These are phyloP conservation scores for Psettodes erumei DNA, from an alignment of 2,113 vertebrate genomes.

Conservation along the genomic window DNA sequence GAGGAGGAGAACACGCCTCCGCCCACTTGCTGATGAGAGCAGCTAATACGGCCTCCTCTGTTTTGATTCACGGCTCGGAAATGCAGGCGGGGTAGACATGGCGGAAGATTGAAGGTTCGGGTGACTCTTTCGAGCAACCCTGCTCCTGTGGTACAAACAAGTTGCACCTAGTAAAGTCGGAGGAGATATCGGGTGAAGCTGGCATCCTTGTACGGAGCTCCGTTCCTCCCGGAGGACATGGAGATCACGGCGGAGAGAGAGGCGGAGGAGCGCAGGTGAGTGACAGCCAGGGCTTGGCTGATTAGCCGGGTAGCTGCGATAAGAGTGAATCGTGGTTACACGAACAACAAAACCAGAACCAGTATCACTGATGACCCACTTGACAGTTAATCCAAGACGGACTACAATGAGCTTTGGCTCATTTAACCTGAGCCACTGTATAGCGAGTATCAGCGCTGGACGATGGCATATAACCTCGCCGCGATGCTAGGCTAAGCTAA, in stretches of 20 bases:
- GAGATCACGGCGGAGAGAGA: slow-evolving; percentile 74
- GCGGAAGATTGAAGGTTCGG: slow-evolving; percentile 34
- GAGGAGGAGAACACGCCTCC: slow-evolving; percentile 21
- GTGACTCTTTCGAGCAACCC: not conserved
- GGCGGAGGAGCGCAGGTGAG: slow-evolving; percentile 78
- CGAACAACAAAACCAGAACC: not conserved
- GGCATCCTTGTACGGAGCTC: slow-evolving; percentile 38
- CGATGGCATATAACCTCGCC: not conserved
- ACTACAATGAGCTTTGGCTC: accelerated
- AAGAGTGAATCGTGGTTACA: not conserved
- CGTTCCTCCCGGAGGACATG: slow-evolving; percentile 67
- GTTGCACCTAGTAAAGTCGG: not conserved
- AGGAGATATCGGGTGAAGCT: slow-evolving; percentile 34
- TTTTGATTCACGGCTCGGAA: slow-evolving; percentile 43
- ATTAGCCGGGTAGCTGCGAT: not conserved
- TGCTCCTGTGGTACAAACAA: not conserved
- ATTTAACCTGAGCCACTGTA: not conserved
- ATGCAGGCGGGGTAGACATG: slow-evolving; percentile 46
- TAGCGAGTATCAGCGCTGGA: too few relatives aligned
- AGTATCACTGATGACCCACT: accelerated
- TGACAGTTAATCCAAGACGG: not conserved
- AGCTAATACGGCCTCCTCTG: slow-evolving; percentile 59
- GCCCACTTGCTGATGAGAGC: slow-evolving; percentile 44
- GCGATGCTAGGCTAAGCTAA: slow-evolving; percentile 48
- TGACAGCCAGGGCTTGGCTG: slow-evolving; percentile 19